These are phyloP conservation scores for Arizona elegans DNA, from an alignment of 2,113 vertebrate species.

Conservation along the genomic window DNA sequence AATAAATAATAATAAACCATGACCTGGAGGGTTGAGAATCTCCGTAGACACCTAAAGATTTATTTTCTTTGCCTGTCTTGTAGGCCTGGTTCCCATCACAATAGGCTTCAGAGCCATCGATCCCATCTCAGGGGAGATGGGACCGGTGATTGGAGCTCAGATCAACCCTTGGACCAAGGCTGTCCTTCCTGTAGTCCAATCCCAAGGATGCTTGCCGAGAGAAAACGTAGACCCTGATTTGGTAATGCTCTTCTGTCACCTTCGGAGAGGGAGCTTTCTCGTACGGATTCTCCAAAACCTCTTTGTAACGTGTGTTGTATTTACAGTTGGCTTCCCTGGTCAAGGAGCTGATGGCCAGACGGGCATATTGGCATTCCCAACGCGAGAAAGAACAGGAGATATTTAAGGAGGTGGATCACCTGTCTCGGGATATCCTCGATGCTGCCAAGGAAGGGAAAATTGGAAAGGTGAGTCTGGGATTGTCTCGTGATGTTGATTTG, in stretches of 20 bases:
- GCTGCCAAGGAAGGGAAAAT: conserved; percentile 51
- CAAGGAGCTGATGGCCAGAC: conserved; percentile 70
- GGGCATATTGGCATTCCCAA: conserved; percentile 74
- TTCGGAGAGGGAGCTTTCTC: background rate
- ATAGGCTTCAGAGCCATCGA: conserved; percentile 77
- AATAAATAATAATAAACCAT: no score
- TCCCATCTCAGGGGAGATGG: conserved; percentile 73
- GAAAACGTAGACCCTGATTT: conserved; percentile 67
- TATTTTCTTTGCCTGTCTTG: background rate
- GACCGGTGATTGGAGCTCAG: conserved; percentile 78
- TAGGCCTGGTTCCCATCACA: conserved; percentile 82
- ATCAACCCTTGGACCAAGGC: conserved; percentile 65
- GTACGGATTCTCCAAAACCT: background rate
- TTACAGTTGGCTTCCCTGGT: conserved; percentile 76
- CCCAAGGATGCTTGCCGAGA: conserved; percentile 65
- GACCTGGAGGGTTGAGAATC: no score
- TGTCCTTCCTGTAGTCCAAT: conserved; percentile 76
- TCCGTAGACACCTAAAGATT: background rate
- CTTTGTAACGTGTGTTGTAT: background rate
- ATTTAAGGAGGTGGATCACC: conserved; percentile 66
- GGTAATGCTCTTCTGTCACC: conserved; percentile 60
- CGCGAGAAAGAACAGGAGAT: conserved; percentile 73
- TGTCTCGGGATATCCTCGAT: conserved; percentile 56
- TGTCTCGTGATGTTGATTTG: background rate
- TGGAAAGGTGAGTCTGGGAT: conserved; percentile 58